A percentile compares a stretch with the other conserved stretches of the same genome.
phyloP scores from a whole-genome alignment of 2,113 vertebrate genomes.

The Calyptommatus sinebrachiatus region DNA sequence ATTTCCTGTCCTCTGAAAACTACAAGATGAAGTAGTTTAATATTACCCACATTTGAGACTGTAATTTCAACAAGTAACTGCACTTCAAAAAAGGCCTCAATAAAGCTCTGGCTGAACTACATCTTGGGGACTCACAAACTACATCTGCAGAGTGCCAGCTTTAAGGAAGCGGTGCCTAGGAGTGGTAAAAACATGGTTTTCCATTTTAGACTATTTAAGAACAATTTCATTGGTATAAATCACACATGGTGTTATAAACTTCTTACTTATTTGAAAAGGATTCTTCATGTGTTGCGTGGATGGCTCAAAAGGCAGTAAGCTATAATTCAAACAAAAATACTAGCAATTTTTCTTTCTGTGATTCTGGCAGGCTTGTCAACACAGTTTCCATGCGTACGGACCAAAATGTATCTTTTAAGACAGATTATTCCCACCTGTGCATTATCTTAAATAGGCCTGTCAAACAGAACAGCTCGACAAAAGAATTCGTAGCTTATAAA shows the following conservation, averaged over 20 bases:
- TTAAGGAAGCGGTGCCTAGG: background rate
- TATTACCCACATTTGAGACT: slow-evolving; percentile 33
- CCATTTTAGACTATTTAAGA: slow-evolving; percentile 60
- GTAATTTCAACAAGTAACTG: slow-evolving; percentile 38
- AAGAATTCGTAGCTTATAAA: background rate
- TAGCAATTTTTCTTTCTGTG: slow-evolving; percentile 19
- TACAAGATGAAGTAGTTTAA: slow-evolving; percentile 34
- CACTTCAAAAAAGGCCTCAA: slow-evolving; percentile 18
- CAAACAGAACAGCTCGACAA: background rate
- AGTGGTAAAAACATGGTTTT: slow-evolving; percentile 9
- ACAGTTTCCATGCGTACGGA: slow-evolving; percentile 3
- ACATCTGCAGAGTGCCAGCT: background rate
- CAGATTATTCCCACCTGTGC: slow-evolving; percentile 10
- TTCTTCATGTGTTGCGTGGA: slow-evolving; percentile 54
- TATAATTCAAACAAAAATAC: slow-evolving; percentile 27
- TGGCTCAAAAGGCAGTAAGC: slow-evolving; percentile 40
- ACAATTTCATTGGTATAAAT: slow-evolving; percentile 67
- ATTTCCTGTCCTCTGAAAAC: slow-evolving; percentile 15
- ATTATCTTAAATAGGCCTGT: slow-evolving; percentile 19
- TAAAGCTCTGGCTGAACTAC: background rate
- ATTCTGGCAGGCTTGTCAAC: slow-evolving; percentile 11
- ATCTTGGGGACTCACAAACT: background rate
- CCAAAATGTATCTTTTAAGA: background rate
- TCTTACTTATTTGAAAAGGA: slow-evolving; percentile 36
- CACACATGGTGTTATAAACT: slow-evolving; percentile 48